Evolutionary conservation across 2,113 vertebrate species (phyloP).

Genomic region (Lynx canadensis): DNA sequence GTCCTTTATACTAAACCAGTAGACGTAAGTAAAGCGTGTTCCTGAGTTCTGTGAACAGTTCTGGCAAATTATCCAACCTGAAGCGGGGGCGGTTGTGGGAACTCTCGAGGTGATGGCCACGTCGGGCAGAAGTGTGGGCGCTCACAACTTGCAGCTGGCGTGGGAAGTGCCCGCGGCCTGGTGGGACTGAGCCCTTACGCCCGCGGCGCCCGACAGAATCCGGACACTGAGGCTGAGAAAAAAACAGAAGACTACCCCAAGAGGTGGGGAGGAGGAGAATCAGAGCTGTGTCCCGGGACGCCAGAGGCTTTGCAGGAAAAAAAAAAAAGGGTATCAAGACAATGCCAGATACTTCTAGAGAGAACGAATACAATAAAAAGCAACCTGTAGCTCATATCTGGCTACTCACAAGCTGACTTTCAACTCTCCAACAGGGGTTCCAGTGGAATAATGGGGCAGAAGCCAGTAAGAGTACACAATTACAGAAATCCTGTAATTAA

Average conservation of each 20-base stretch:
- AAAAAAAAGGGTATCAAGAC: background rate
- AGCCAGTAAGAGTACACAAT: background rate
- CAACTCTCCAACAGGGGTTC: background rate
- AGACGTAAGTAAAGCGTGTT: background rate
- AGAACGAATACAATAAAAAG: background rate
- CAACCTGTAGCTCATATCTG: background rate
- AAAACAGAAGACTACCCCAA: background rate
- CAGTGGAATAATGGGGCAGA: background rate
- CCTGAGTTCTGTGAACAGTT: background rate
- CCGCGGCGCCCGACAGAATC: background rate
- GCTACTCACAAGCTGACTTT: background rate
- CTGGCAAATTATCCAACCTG: background rate
- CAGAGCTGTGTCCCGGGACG: background rate
- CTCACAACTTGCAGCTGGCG: background rate
- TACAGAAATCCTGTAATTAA: background rate
- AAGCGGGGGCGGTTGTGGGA: background rate
- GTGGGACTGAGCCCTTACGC: background rate
- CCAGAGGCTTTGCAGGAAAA: background rate
- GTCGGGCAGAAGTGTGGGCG: background rate
- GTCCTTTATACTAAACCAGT: background rate
- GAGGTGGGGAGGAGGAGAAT: background rate
- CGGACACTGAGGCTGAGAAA: background rate
- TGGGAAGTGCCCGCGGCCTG: background rate
- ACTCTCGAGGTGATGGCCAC: no score
- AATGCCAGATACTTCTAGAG: background rate